These are phyloP conservation scores for Cheirogaleus major DNA, from an alignment of 2,797 vertebrate genomes.

Conservation along the genomic window DNA sequence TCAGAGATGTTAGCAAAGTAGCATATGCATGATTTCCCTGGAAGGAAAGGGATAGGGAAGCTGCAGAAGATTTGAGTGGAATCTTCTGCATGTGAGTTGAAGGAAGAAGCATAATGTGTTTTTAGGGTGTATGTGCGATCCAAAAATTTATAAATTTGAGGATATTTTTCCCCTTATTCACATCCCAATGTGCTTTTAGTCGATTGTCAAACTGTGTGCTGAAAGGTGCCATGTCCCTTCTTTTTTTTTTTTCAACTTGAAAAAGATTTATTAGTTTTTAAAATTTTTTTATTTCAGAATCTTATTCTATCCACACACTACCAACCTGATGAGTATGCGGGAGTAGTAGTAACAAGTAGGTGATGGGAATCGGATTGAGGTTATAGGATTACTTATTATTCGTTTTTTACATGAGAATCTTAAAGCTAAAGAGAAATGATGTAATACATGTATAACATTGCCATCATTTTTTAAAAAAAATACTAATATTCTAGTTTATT, in stretches of 20 bases:
- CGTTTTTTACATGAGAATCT: neutral
- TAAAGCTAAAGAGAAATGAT: neutral
- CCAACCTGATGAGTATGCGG: neutral
- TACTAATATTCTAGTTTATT: neutral
- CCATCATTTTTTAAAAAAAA: neutral
- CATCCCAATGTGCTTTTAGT: neutral
- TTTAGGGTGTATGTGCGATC: neutral
- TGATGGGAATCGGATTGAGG: neutral
- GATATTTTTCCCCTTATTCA: neutral
- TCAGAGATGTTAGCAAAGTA: neutral
- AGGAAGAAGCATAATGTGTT: neutral
- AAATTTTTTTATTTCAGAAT: too few species aligned
- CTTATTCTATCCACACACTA: neutral
- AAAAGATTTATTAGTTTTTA: too few species aligned
- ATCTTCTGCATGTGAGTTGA: neutral
- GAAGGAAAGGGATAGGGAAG: neutral
- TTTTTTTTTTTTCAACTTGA: too few species aligned
- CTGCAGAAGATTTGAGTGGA: neutral
- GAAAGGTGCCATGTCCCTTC: neutral
- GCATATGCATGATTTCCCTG: neutral
- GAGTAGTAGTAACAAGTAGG: neutral
- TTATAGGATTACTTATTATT: neutral
- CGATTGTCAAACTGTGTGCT: neutral
- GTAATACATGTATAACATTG: neutral
- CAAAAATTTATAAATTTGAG: conserved; percentile 10